Percentiles rank a stretch among this genome's conserved stretches.
These are phyloP conservation scores for Brachystomella parvula DNA, from an alignment of 1,140 invertebrate genomes.

Conservation along the genomic window DNA sequence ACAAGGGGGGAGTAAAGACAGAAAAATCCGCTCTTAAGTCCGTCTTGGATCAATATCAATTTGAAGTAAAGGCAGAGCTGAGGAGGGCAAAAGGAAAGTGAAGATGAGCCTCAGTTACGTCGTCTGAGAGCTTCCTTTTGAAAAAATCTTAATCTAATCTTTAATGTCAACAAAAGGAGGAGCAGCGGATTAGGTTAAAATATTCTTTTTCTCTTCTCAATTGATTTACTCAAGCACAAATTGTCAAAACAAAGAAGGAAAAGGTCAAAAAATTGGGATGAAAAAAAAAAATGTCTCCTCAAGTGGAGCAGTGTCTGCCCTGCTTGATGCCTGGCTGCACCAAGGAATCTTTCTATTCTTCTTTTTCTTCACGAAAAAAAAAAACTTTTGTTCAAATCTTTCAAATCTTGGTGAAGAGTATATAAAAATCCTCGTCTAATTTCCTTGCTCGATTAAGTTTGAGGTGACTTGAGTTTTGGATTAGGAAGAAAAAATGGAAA, in stretches of 20 bases:
- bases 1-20: too few relatives aligned
- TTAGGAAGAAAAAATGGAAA: too few relatives aligned
- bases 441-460: neutral
- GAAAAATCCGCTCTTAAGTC: neutral
- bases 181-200: neutral
- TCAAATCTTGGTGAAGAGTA: neutral
- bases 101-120: too few relatives aligned
- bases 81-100: neutral
- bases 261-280: neutral
- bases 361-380: neutral
- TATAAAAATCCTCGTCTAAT: neutral
- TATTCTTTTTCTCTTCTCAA: neutral
- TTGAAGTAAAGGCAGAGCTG: neutral
- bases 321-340: neutral
- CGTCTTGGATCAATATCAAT: neutral
- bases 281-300: neutral
- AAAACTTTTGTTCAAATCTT: neutral
- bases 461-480: conserved; percentile 3
- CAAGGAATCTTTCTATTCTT: neutral
- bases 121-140: too few relatives aligned
- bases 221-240: conserved; percentile 4
- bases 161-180: neutral
- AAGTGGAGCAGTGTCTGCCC: neutral
- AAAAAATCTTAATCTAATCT: neutral
- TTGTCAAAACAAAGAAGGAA: conserved; percentile 2